A percentile compares a stretch with the other conserved stretches of the same genome.
Conservation (phyloP, 1,140 invertebrate genomes). For the Bursaphelenchus mucronatus region DNA sequence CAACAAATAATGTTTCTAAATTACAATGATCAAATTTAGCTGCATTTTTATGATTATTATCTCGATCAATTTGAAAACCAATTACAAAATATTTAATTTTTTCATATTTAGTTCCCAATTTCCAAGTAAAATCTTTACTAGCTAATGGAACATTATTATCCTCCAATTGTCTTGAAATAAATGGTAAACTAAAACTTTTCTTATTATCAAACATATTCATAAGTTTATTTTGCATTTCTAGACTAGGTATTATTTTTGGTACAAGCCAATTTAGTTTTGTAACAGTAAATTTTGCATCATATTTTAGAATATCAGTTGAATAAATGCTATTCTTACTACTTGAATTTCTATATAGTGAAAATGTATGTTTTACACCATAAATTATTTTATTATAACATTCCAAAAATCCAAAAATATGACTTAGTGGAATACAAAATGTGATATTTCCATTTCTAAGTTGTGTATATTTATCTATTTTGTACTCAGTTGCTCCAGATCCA, state of each 20-base stretch:
- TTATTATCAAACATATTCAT: slow-evolving; percentile 34
- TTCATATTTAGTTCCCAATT: slow-evolving; percentile 39
- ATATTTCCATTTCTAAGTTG: slow-evolving; percentile 30
- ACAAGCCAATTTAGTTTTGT: slow-evolving; percentile 34
- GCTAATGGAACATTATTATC: slow-evolving; percentile 32
- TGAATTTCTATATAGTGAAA: no score
- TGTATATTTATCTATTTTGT: slow-evolving; percentile 38
- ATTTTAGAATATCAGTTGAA: slow-evolving; percentile 23
- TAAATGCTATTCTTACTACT: slow-evolving; percentile 26
- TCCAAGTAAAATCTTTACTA: slow-evolving; percentile 39
- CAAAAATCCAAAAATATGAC: slow-evolving; percentile 39
- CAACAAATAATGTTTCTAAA: slow-evolving; percentile 36
- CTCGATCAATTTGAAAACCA: slow-evolving; percentile 30
- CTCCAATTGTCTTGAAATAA: slow-evolving; percentile 41
- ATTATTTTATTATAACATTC: slow-evolving; percentile 36
- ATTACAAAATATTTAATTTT: no score
- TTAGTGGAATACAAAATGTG: slow-evolving; percentile 31
- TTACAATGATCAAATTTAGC: slow-evolving; percentile 36
- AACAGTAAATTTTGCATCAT: slow-evolving; percentile 31
- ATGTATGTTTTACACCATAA: no score
- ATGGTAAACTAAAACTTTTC: slow-evolving; percentile 28
- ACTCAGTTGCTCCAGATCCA: slow-evolving; percentile 5
- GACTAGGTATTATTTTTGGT: no score
- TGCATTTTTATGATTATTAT: slow-evolving; percentile 39
- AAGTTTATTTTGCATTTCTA: slow-evolving; percentile 40